Percentiles rank a stretch among this genome's conserved stretches.
phyloP scores from a whole-genome alignment of 2,888 invertebrate species.

The Rhodophaea formosa region DNA sequence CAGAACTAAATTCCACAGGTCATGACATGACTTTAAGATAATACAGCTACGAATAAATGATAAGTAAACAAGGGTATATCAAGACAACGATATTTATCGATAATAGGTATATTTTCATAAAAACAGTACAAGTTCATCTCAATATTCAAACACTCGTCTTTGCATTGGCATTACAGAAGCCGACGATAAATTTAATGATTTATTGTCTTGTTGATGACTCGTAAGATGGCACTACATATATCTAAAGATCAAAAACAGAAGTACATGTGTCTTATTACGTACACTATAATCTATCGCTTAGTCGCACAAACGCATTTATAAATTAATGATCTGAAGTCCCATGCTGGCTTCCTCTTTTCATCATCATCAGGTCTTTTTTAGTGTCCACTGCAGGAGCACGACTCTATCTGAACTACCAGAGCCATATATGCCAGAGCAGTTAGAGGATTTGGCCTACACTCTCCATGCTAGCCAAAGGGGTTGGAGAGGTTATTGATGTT shows the following conservation, averaged over 20 bases:
- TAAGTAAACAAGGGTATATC: constrained; percentile 15
- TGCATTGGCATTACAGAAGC: constrained; percentile 8
- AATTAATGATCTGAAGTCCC: no score
- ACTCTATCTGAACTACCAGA: no score
- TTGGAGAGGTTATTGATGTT: no score
- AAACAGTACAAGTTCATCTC: constrained; percentile 23
- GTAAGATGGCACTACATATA: not conserved
- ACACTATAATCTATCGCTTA: no score
- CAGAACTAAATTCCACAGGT: constrained; percentile 1
- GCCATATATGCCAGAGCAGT: no score
- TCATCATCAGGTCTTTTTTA: no score
- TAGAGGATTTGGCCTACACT: no score
- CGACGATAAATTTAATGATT: constrained; percentile 12
- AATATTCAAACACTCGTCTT: constrained; percentile 8
- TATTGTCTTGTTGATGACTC: constrained; percentile 21
- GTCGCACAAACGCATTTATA: no score
- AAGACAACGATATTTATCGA: constrained; percentile 14
- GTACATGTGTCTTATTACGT: no score
- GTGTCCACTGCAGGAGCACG: no score
- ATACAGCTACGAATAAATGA: constrained; percentile 1
- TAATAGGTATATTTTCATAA: constrained; percentile 24
- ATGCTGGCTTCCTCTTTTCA: no score
- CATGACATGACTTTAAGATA: constrained; percentile 8
- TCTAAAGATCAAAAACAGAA: not conserved
- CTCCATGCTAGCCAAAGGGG: no score